Conservation (phyloP, 2,888 invertebrate genomes). For the Hipparchia sbordonii region DNA sequence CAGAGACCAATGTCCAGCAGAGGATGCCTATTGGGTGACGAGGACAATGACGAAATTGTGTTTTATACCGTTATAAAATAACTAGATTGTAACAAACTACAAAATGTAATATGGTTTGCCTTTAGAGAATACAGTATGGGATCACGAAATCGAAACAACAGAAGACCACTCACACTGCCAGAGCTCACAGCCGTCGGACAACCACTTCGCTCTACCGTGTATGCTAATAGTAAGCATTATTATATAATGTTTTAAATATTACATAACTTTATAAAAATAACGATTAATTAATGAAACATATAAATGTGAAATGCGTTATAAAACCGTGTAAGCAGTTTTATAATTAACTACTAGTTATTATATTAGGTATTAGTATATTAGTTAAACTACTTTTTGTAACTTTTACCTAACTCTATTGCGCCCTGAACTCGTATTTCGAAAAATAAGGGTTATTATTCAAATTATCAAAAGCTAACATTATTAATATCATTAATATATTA, state of each 20-base stretch:
- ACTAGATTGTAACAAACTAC: background rate
- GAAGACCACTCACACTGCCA: constrained; percentile 69
- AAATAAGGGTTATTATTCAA: too few species aligned
- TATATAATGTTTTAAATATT: background rate
- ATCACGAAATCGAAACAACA: constrained; percentile 49
- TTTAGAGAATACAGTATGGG: constrained; percentile 63
- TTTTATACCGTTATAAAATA: too few species aligned
- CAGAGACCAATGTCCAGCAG: too few species aligned
- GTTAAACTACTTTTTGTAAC: background rate
- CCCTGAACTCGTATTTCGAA: too few species aligned
- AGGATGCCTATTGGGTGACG: too few species aligned
- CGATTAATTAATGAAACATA: background rate
- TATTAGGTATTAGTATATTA: too few species aligned
- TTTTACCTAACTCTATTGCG: too few species aligned
- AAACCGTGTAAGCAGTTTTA: background rate
- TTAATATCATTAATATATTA: background rate
- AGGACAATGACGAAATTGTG: too few species aligned
- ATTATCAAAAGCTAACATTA: background rate
- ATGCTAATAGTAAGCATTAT: constrained; percentile 66
- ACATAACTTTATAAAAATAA: background rate
- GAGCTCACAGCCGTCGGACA: constrained; percentile 63
- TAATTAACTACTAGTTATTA: background rate
- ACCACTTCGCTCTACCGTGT: constrained; percentile 67
- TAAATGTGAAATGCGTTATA: too few species aligned
- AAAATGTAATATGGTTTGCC: constrained; percentile 20